Conservation (phyloP, 53 echinoderm and acorn worm genomes). For the Crossaster papposus region DNA sequence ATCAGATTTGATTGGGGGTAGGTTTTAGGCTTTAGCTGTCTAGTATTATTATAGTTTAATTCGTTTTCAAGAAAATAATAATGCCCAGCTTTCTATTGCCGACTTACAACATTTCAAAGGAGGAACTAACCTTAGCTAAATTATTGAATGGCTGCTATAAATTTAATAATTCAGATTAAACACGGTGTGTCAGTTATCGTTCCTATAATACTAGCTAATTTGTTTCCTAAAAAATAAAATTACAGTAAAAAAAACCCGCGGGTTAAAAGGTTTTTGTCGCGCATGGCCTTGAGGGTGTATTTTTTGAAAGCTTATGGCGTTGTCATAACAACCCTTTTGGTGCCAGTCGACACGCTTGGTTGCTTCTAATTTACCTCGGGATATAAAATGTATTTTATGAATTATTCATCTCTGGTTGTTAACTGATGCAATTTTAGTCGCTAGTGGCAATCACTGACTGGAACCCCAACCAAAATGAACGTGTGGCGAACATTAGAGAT, state of each 20-base stretch:
- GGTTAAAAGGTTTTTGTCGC: neutral
- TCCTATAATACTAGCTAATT: neutral
- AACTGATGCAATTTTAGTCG: too few species aligned
- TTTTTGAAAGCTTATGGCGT: neutral
- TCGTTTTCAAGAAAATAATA: too few species aligned
- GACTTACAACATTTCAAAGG: neutral
- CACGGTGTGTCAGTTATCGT: neutral
- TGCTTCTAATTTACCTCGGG: neutral
- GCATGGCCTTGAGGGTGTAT: neutral
- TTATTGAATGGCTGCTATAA: neutral
- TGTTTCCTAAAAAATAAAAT: neutral
- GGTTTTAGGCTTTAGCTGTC: too few species aligned
- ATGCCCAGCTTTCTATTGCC: neutral
- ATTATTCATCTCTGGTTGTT: too few species aligned
- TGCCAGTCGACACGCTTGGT: neutral
- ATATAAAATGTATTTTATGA: too few species aligned
- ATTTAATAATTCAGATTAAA: neutral
- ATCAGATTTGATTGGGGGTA: too few species aligned
- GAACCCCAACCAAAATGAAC: too few species aligned
- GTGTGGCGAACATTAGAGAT: too few species aligned
- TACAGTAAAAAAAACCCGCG: neutral
- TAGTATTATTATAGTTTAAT: too few species aligned
- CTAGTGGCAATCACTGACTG: too few species aligned
- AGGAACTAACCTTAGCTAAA: neutral
- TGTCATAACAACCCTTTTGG: slow-evolving; percentile 8